Evolutionary conservation across 2,113 vertebrate species (phyloP).

Genomic region (Procapra przewalskii): DNA sequence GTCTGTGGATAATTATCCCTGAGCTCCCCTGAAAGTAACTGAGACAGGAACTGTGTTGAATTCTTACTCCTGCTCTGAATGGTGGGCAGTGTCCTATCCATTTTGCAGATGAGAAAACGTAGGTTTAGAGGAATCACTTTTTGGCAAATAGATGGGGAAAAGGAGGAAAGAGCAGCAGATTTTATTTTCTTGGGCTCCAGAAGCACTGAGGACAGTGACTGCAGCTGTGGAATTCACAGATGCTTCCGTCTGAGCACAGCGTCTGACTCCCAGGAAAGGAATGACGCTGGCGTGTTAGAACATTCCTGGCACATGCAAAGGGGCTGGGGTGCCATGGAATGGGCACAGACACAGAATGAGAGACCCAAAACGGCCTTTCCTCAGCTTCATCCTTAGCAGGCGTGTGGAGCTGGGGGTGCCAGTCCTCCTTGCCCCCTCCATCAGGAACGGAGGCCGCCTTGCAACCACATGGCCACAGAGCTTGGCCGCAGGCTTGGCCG

Average conservation of each 20-base stretch:
- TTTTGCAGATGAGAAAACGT: not conserved
- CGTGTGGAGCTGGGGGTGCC: rapidly evolving
- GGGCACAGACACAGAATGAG: rapidly evolving
- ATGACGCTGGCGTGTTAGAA: rapidly evolving
- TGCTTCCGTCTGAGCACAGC: not conserved
- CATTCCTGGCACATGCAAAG: no score
- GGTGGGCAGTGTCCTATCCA: not conserved
- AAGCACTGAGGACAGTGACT: not conserved
- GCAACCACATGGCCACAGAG: not conserved
- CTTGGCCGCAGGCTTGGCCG: rapidly evolving
- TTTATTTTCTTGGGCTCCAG: not conserved
- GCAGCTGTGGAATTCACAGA: not conserved
- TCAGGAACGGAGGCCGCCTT: not conserved
- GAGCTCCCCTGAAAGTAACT: not conserved
- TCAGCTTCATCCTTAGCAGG: not conserved
- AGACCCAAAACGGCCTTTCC: not conserved
- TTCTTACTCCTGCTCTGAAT: not conserved
- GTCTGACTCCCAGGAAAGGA: not conserved
- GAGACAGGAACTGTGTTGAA: not conserved
- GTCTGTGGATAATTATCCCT: not conserved
- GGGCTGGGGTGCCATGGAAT: not conserved
- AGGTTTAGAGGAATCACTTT: not conserved
- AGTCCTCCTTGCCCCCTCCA: no score
- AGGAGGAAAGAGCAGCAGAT: not conserved
- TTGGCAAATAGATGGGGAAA: not conserved